Conservation (phyloP, 2,797 vertebrate genomes). For the Cirrhinus molitorella region DNA sequence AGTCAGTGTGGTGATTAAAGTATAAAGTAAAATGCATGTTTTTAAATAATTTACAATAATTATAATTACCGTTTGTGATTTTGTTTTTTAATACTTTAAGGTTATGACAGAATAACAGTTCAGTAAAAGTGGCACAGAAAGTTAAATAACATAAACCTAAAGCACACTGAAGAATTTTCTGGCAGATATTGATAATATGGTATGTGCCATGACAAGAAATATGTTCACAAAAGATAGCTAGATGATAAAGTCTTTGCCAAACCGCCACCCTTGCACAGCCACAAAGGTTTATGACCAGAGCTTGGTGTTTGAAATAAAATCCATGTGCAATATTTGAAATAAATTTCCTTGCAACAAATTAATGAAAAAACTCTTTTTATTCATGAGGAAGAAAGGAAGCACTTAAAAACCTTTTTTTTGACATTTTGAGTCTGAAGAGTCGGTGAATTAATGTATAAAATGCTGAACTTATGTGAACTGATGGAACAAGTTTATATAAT, state of each 20-base stretch:
- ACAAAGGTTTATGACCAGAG: not conserved
- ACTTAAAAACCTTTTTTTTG: not conserved
- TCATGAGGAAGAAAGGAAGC: not conserved
- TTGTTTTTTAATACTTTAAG: not conserved
- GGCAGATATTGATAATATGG: slow-evolving; percentile 16
- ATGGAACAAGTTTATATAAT: not conserved
- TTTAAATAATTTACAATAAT: not conserved
- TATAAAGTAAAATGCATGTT: not conserved
- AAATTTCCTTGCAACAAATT: slow-evolving; percentile 3
- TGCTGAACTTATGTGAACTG: not conserved
- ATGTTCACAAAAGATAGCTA: slow-evolving; percentile 39
- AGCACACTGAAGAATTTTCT: not conserved
- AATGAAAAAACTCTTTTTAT: slow-evolving; percentile 10
- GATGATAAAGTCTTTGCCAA: not conserved
- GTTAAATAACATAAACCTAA: not conserved
- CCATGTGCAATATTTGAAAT: not conserved
- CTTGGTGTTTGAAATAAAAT: not conserved
- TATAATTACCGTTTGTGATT: not conserved
- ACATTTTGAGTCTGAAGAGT: not conserved
- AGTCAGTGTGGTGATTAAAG: not conserved
- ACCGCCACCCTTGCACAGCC: slow-evolving; percentile 13
- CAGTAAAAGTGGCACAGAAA: not conserved
- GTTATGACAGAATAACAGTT: not conserved
- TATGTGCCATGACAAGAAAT: not conserved
- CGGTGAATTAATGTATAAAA: not conserved